Percentiles rank a stretch among this genome's conserved stretches.
phyloP scores from a whole-genome alignment of 2,113 vertebrate genomes.

The Paedocypris sp. region DNA sequence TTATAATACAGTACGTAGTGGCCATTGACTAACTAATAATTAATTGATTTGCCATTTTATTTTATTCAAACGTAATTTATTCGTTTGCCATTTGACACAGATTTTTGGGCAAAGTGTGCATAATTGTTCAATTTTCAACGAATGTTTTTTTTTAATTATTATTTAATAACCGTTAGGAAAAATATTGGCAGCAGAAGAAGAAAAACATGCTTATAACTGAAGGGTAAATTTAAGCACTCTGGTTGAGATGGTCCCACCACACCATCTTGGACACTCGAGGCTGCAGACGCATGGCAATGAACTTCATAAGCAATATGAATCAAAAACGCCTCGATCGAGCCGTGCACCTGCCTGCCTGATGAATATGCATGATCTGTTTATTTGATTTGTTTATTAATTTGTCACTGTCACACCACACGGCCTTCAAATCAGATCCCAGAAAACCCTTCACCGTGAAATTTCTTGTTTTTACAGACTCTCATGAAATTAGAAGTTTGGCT shows the following conservation, averaged over 20 bases:
- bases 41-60: no score
- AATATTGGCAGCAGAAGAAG: no score
- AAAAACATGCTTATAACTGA: no score
- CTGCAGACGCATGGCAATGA: slow-evolving; percentile 26
- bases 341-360: slow-evolving; percentile 24
- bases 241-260: background rate
- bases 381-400: slow-evolving; percentile 23
- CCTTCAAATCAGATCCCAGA: slow-evolving; percentile 5
- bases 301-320: slow-evolving; percentile 27
- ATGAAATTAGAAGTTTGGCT: slow-evolving; percentile 1
- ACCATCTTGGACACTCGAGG: background rate
- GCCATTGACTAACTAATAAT: no score
- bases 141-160: no score
- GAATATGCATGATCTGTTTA: slow-evolving; percentile 29
- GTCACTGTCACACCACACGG: slow-evolving; percentile 11
- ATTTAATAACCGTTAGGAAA: no score
- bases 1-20: no score
- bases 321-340: slow-evolving; percentile 20
- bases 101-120: no score
- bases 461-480: background rate
- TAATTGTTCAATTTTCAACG: no score
- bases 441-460: background rate
- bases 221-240: no score
- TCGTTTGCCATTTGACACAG: no score
- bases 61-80: no score